A percentile compares a stretch with the other conserved stretches of the same genome.
Evolutionary conservation across 2,797 vertebrate species (phyloP).

Genomic region (Arctocebus calabarensis): DNA sequence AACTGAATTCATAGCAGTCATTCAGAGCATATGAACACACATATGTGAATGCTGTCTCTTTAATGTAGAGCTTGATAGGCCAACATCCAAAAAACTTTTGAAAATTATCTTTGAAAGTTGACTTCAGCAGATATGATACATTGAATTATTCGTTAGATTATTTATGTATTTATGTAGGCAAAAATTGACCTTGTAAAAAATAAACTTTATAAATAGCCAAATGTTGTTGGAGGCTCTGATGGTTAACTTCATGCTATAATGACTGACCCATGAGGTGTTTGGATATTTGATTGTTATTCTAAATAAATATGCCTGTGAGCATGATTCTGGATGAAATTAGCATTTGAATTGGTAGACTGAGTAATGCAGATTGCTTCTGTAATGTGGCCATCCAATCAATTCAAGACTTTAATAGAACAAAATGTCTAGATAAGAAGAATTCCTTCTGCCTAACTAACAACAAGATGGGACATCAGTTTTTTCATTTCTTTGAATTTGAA

Average conservation of each 20-base stretch:
- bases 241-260: not conserved
- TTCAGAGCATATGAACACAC: not conserved
- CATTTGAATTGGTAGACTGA: not conserved
- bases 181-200: not conserved
- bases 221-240: not conserved
- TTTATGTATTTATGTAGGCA: conserved; percentile 1
- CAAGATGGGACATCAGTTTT: not conserved
- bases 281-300: not conserved
- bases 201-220: not conserved
- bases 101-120: conserved; percentile 26
- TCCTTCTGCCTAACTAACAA: not conserved
- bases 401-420: not conserved
- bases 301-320: not conserved
- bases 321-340: not conserved
- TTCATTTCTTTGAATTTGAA: not conserved
- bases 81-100: not conserved
- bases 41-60: not conserved
- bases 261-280: not conserved
- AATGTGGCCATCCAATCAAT: not conserved
- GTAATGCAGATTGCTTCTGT: not conserved
- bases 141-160: not conserved
- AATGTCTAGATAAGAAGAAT: not conserved
- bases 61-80: not conserved
- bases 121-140: not conserved
- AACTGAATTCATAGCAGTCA: not conserved